Evolutionary conservation across 2,888 invertebrate genomes (phyloP), one percentile per base, ranked within the genome.

Genomic region (Dinocampus coccinellae): DNA sequence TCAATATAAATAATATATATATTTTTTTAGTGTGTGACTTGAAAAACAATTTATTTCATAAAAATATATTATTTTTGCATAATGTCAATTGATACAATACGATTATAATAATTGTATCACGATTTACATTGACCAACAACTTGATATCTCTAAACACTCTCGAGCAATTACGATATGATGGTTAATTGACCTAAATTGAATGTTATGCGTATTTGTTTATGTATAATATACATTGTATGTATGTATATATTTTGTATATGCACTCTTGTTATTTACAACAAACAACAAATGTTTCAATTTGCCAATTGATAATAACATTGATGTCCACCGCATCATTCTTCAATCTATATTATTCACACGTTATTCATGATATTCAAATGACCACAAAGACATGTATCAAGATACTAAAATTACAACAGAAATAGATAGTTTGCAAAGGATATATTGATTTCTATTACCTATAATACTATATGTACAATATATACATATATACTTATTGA

Each of bases 161-260:
- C 71, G 76, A 79, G 81, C 84, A 86, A 86, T 87, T 87, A 87
- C 79, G 80, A 85, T 80, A 77, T 76, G 73, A 42, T 77, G 77
- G 66, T 84, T 87, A 87, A 87, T 87, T 87, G 87, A 81, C 85
- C 86, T 85, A 82, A 87, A 87, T 87, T 87, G 83, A 73, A 68
- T 67, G 61, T 62, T 61, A n/a, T 53, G 33, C 7, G 29, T 39
- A 20, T 36, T 36, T 33, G 36, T 20, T 34, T 34, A 34, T 34
- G 24, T 9, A 60, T 7, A n/a, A 24, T 60, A 36, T 36, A 33
- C 22, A 9, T 34, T 29, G 29, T 39, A 20, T 36, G 36, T 33
- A 47, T 20, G 34, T 34, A 34, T 34, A 33, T 9, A 60, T 7
- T 29, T 11, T 60, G 22, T 36, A 33, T 36, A 9, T 34, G 3